Evolutionary conservation across 2,888 invertebrate species (phyloP).

Genomic region (Caenorhabditis sp.): DNA sequence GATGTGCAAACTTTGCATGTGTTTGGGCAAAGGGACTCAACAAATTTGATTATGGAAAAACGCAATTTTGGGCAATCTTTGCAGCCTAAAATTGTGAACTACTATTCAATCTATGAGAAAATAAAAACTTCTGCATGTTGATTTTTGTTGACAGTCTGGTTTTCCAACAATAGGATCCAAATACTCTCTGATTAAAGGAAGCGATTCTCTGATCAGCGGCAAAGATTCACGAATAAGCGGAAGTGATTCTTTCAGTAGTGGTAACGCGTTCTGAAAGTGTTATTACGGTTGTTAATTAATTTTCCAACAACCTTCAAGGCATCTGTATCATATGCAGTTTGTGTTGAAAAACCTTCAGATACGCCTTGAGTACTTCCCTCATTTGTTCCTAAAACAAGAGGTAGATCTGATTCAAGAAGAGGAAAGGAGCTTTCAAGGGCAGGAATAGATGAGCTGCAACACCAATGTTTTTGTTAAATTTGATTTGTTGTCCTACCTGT

Average conservation of each 20-base stretch:
- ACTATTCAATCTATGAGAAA: neutral
- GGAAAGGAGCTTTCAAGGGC: slow-evolving; percentile 48
- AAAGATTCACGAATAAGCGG: slow-evolving; percentile 69
- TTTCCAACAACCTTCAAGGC: slow-evolving; percentile 27
- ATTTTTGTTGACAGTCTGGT: slow-evolving; percentile 58
- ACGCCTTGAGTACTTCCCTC: slow-evolving; percentile 22
- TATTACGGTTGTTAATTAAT: neutral
- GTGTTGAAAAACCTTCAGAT: neutral
- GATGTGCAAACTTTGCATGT: slow-evolving; percentile 65
- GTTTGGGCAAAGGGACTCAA: slow-evolving; percentile 61
- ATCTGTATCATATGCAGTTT: slow-evolving; percentile 14
- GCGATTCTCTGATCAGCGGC: slow-evolving; percentile 65
- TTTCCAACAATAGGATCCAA: slow-evolving; percentile 58
- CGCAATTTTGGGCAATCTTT: slow-evolving; percentile 66
- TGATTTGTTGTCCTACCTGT: slow-evolving; percentile 27
- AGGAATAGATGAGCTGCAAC: slow-evolving; percentile 51
- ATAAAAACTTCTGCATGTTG: slow-evolving; percentile 59
- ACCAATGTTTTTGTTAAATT: neutral
- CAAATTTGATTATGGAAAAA: slow-evolving; percentile 50
- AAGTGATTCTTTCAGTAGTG: slow-evolving; percentile 67
- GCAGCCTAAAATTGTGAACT: slow-evolving; percentile 43
- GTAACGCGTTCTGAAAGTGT: slow-evolving; percentile 54
- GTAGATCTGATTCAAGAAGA: slow-evolving; percentile 36
- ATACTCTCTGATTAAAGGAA: slow-evolving; percentile 64
- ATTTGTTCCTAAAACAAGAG: slow-evolving; percentile 38